Evolutionary conservation across 2,797 vertebrate genomes (phyloP), one percentile per base, ranked within the genome.

Genomic region (Simalia tracyae): DNA sequence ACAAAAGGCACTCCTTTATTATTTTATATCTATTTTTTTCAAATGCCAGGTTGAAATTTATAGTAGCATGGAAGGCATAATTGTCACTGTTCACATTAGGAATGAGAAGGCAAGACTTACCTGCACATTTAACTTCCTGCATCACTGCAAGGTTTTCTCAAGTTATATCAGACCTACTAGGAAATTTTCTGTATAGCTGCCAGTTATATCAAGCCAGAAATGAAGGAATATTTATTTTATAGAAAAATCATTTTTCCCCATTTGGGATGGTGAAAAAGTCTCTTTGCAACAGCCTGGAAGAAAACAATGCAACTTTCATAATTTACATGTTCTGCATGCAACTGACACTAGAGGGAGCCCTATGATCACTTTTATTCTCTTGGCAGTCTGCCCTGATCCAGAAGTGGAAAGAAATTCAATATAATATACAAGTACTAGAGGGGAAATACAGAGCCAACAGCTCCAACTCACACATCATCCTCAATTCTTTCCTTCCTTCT

Each of bases 301-400:
- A 42, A 76, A 76, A 42, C 19, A 81, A 42, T 81, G 17, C 17
- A 17, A 72, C 3, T 87, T 87, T 87, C 22, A 61, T 50, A 68
- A 46, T 85, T 76, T 64, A 15, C 0, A 66, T 4, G n/a, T 24
- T 19, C 0, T 0, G 61, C 87, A 89, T 66, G n/a, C 46, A 92
- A 88, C 5, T 26, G 36, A 94, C 96, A 86, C 96, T 95, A 97
- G 96, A 95, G 96, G 96, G 96, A 95, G 96, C 95, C 93, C 85
- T 0, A 96, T 59, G 93, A 66, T 90, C 94, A 94, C 24, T 86
- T 90, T 91, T 88, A 94, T 94, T 95, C 95, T 92, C 50, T 57
- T 1, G 59, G 19, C 2, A 0, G 46, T 11, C 87, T 88, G 92
- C 91, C 46, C 0, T 11, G 63, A 8, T 61, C 12, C 46, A 46